phyloP scores from a whole-genome alignment of 2,797 vertebrate species.

The Denticeps clupeoides region DNA sequence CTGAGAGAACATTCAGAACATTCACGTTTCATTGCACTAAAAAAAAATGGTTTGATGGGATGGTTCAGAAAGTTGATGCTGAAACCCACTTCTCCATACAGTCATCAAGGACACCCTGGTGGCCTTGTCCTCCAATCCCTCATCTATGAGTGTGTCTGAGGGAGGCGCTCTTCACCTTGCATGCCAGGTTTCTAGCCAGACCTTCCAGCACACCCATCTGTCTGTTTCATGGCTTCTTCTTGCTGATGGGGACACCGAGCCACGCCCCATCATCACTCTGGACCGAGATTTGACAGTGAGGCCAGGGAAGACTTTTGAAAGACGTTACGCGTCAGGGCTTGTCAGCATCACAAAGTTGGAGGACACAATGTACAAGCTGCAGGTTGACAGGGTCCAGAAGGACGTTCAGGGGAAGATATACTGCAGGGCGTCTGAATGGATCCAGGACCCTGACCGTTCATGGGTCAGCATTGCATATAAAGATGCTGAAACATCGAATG shows the following conservation, averaged over 20 bases:
- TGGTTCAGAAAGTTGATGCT: too few relatives aligned
- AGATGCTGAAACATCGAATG: conserved; percentile 25
- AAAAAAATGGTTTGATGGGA: not conserved
- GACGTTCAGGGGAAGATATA: conserved; percentile 54
- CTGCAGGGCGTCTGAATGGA: conserved; percentile 59
- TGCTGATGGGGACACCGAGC: conserved; percentile 22
- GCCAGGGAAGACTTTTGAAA: conserved; percentile 44
- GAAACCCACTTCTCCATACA: conserved; percentile 28
- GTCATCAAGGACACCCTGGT: conserved; percentile 74
- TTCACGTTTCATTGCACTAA: not conserved
- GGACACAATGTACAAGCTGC: conserved; percentile 47
- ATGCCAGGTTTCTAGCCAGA: conserved; percentile 70
- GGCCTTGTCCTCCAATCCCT: conserved; percentile 41
- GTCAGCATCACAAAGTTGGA: conserved; percentile 55
- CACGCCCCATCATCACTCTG: conserved; percentile 43
- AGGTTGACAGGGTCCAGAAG: conserved; percentile 38
- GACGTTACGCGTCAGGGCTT: conserved; percentile 40
- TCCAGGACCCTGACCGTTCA: conserved; percentile 58
- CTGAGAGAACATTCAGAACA: not conserved
- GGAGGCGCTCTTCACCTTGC: conserved; percentile 60
- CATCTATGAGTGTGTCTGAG: conserved; percentile 40
- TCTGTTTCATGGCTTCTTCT: conserved; percentile 71
- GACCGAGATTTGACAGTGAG: conserved; percentile 50
- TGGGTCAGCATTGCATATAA: conserved; percentile 61
- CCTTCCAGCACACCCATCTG: conserved; percentile 79